Percentiles rank a stretch among this genome's conserved stretches.
These are phyloP conservation scores for Zaprionus lachaisei DNA, from an alignment of 1,140 invertebrate species.

Conservation along the genomic window DNA sequence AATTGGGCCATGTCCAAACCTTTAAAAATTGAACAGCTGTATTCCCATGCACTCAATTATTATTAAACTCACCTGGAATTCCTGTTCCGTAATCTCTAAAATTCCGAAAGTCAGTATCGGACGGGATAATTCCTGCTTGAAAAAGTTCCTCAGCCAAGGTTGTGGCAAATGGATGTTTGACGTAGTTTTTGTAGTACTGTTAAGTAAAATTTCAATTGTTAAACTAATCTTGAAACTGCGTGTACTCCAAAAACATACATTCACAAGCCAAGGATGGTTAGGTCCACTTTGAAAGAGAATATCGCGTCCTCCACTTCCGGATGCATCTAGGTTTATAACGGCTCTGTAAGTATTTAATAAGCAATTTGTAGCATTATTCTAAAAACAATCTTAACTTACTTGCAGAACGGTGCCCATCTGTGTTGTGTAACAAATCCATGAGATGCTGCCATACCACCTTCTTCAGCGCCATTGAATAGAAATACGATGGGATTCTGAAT, in stretches of 20 bases:
- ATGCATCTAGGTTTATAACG: constrained; percentile 97
- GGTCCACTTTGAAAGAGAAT: constrained; percentile 97
- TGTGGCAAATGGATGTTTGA: constrained; percentile 92
- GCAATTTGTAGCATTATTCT: constrained; percentile 87
- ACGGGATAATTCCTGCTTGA: constrained; percentile 93
- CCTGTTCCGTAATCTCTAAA: constrained; percentile 90
- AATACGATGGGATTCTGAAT: constrained; percentile 87
- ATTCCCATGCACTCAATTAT: neutral
- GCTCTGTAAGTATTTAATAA: constrained; percentile 88
- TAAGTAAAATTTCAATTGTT: constrained; percentile 85
- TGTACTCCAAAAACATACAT: constrained; percentile 87
- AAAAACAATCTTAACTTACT: constrained; percentile 44
- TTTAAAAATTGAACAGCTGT: neutral
- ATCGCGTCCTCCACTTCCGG: constrained; percentile 96
- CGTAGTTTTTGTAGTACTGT: constrained; percentile 92
- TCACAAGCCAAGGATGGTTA: constrained; percentile 94
- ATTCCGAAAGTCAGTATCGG: constrained; percentile 95
- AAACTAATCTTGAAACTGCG: constrained; percentile 79
- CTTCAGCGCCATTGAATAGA: constrained; percentile 95
- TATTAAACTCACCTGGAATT: constrained; percentile 79
- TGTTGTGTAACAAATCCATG: constrained; percentile 93
- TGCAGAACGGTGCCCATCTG: constrained; percentile 88
- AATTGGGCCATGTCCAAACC: constrained; percentile 95
- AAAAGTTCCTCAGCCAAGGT: constrained; percentile 93
- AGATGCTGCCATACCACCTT: constrained; percentile 86